Conservation (phyloP, 2,113 vertebrate species). For the Lonchura striata region DNA sequence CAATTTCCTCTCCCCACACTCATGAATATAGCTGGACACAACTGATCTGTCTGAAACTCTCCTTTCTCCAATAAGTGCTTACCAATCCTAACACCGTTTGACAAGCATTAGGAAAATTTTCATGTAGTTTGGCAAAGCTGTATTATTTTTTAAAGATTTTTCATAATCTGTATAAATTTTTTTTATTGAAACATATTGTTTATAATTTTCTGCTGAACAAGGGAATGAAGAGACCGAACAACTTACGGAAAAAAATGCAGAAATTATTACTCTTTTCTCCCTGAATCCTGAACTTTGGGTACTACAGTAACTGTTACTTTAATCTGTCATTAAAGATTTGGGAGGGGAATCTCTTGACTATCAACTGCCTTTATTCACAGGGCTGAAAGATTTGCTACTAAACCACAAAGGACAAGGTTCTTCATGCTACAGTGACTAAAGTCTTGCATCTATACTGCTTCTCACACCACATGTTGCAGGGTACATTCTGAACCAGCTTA, state of each 20-base stretch:
- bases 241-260: neutral
- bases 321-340: neutral
- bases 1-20: neutral
- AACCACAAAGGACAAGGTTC: neutral
- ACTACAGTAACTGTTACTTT: neutral
- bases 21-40: neutral
- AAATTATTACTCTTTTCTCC: neutral
- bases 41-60: neutral
- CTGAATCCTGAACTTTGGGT: neutral
- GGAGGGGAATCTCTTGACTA: neutral
- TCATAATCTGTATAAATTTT: neutral
- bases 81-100: neutral
- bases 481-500: neutral
- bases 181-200: neutral
- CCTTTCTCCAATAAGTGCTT: neutral
- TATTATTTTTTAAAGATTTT: neutral
- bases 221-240: neutral
- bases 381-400: neutral
- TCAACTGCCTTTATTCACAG: neutral
- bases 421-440: neutral
- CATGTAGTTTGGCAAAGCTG: neutral
- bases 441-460: neutral
- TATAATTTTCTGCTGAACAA: neutral
- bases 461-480: neutral
- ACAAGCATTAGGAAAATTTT: neutral